Percentiles rank a stretch among this genome's conserved stretches.
Evolutionary conservation across 1,140 invertebrate species (phyloP).

Genomic region (Ectropis grisescens): DNA sequence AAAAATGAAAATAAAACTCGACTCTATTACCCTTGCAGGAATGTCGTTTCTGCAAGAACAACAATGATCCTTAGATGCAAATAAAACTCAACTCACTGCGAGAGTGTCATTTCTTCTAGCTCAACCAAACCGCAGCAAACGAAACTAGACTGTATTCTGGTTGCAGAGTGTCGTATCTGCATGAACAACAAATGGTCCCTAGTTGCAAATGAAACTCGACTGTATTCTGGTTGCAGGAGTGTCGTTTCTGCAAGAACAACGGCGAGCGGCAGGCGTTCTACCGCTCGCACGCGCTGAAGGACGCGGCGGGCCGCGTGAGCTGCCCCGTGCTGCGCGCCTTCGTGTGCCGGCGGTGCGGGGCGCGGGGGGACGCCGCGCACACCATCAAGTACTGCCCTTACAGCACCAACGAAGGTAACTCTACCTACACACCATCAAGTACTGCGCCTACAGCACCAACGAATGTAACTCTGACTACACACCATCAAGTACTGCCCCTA

Average conservation of each 20-base stretch:
- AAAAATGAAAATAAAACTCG: neutral
- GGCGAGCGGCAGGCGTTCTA: conserved; percentile 75
- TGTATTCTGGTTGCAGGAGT: conserved; percentile 38
- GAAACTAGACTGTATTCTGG: neutral
- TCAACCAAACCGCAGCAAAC: neutral
- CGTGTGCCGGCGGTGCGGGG: conserved; percentile 78
- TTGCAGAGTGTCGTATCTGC: neutral
- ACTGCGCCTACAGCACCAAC: no score
- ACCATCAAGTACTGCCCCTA: neutral
- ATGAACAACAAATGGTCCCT: neutral
- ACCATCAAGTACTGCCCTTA: conserved; percentile 83
- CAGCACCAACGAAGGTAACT: conserved; percentile 30
- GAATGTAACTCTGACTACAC: no score
- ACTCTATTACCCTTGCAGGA: conserved; percentile 7
- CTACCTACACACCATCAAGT: no score
- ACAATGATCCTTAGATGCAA: no score
- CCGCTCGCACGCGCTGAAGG: conserved; percentile 76
- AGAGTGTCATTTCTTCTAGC: no score
- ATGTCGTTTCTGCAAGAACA: no score
- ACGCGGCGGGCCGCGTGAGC: conserved; percentile 70
- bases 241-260: conserved; percentile 75
- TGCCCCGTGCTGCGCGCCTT: conserved; percentile 81
- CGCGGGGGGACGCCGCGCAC: conserved; percentile 78
- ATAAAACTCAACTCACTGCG: no score
- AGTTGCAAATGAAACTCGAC: neutral